A percentile compares a stretch with the other conserved stretches of the same genome.
Evolutionary conservation across 2,888 invertebrate species (phyloP).

Genomic region (Acheta domesticus): DNA sequence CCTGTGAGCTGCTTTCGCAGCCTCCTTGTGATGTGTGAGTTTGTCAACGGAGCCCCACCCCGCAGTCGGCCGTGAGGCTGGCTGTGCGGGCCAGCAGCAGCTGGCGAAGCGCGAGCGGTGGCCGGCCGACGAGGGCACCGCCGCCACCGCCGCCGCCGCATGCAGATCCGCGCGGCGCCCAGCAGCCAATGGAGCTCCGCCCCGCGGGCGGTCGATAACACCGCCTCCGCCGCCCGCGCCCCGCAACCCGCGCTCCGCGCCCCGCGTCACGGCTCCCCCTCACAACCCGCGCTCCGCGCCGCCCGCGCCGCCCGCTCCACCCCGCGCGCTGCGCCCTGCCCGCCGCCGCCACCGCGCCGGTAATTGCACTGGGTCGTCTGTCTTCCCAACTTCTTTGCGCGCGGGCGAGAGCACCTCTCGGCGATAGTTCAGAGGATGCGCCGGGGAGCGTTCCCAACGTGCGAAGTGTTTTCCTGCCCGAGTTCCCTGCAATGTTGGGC

Average conservation of each 20-base stretch:
- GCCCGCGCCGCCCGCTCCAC: constrained; percentile 18
- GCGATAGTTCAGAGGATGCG: neutral
- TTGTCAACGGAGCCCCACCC: no score
- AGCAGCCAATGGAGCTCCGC: constrained; percentile 6
- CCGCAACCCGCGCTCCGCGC: neutral
- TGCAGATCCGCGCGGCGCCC: constrained; percentile 1
- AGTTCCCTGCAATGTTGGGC: no score
- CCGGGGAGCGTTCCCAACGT: neutral
- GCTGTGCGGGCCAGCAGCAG: neutral
- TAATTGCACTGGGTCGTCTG: neutral
- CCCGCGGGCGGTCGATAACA: neutral
- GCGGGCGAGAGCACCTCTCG: neutral
- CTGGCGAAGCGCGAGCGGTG: neutral
- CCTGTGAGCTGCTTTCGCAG: no score
- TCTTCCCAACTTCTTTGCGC: constrained; percentile 18
- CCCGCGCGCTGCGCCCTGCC: neutral
- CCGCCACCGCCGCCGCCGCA: neutral
- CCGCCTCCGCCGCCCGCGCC: neutral
- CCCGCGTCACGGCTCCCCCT: neutral
- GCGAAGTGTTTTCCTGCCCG: neutral
- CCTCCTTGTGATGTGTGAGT: no score
- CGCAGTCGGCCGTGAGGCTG: no score
- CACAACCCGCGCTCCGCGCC: neutral
- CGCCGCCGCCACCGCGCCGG: neutral
- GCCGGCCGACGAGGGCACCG: neutral